A percentile compares a stretch with the other conserved stretches of the same genome.
Conservation (phyloP, 2,113 vertebrate species). For the Malurus melanocephalus region DNA sequence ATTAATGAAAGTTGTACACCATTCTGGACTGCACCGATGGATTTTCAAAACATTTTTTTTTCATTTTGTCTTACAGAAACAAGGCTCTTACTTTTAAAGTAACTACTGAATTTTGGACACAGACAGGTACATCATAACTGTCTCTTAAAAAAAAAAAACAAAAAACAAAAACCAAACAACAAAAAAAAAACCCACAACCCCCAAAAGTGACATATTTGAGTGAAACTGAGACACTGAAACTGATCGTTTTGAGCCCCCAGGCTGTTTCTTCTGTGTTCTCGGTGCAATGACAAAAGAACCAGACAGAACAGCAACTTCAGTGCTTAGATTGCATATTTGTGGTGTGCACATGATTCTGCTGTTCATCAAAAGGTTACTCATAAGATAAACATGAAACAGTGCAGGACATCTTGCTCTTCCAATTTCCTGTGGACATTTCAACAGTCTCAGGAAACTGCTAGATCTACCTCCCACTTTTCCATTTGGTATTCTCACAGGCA, state of each 20-base stretch:
- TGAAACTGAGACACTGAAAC: neutral
- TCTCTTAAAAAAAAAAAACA: neutral
- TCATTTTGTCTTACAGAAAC: neutral
- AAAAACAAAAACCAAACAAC: neutral
- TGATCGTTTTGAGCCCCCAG: neutral
- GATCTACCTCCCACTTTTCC: neutral
- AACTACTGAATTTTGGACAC: neutral
- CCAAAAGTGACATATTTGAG: neutral
- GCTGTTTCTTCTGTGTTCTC: neutral
- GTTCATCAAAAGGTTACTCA: neutral
- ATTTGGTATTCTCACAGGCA: neutral
- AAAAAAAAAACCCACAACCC: neutral
- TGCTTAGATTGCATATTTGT: neutral
- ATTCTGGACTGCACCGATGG: neutral
- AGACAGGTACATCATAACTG: accelerated
- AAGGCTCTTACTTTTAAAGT: neutral
- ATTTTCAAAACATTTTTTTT: neutral
- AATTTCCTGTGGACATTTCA: neutral
- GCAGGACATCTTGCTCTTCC: neutral
- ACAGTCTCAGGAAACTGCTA: neutral
- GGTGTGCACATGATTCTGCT: neutral
- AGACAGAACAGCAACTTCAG: neutral
- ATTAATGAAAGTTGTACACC: neutral
- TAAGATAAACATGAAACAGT: neutral
- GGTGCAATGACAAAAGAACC: neutral